Evolutionary conservation across 2,113 vertebrate genomes (phyloP).

Genomic region (Microcebus tavaratra): DNA sequence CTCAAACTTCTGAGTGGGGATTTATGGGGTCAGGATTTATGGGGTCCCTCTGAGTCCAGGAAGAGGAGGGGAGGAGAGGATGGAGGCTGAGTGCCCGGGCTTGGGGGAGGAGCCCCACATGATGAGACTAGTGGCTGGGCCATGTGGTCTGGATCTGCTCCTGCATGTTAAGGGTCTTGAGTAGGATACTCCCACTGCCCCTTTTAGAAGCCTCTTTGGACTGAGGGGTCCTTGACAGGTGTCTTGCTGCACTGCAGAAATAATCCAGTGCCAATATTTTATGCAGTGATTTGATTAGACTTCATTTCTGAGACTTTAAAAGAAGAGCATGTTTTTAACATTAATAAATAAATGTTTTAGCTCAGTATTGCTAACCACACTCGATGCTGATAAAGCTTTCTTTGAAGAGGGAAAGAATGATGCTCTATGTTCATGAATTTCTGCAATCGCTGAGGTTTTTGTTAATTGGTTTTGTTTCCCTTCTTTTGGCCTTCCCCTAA

Average conservation of each 20-base stretch:
- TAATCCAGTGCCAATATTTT: constrained; percentile 49
- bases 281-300: constrained; percentile 37
- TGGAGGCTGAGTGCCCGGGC: neutral
- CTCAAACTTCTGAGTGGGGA: neutral
- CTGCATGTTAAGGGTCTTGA: neutral
- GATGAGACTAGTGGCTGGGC: neutral
- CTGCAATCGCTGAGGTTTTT: constrained; percentile 64
- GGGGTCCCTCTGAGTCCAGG: neutral
- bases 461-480: constrained; percentile 62
- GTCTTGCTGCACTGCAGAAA: neutral
- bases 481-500: constrained; percentile 43
- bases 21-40: neutral
- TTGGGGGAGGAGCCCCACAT: neutral
- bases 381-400: constrained; percentile 47
- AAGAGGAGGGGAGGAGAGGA: too few relatives aligned
- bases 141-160: too few relatives aligned
- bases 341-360: constrained; percentile 54
- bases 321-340: constrained; percentile 51
- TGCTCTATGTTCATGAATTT: neutral
- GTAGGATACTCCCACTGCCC: accelerated
- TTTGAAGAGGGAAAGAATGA: constrained; percentile 35
- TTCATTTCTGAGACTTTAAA: constrained; percentile 32
- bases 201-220: neutral
- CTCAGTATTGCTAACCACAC: constrained; percentile 25
- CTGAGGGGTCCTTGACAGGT: neutral